Evolutionary conservation across 2,888 invertebrate species (phyloP), one percentile per base, ranked within the genome.

Genomic region (Glyphotaelius pellucidus): DNA sequence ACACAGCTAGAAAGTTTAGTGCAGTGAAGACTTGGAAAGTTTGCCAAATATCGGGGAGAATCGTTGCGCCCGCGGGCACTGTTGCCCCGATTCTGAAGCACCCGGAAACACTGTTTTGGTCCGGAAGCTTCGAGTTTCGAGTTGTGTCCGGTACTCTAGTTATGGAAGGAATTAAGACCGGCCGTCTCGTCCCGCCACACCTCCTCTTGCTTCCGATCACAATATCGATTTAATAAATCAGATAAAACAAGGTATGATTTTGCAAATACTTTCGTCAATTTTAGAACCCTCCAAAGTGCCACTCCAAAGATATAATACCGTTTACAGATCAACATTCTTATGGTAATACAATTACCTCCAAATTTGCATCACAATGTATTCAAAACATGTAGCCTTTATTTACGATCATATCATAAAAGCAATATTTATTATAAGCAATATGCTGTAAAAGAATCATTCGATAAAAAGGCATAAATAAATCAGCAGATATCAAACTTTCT

Each of bases 1-100:
- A 89, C n/a, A 47, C 80, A 19, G 25, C 14, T 90, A 84, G 90
- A 90, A 90, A 90, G 90, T 90, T 83, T 19, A 84, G 84, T 84
- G 90, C 35, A 38, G 79, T 67, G 35, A 86, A 35, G 35, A 38
- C 85, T 67, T 81, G 52, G 87, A 90, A 90, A 90, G 90, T 90
- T 90, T 42, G 42, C 38, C 86, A 86, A 85, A 80, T 86, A n/a
- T 30, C 30, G n/a, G 38, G 31, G 42, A 84, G n/a, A n/a, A 90
- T 80, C 86, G 42, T 84, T 19, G 90, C 67, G 86, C 86, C 88
- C 31, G 30, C 88, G 38, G 88, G 80, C 87, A 79, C n/a, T 19
- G n/a, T 15, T 38, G 88, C 88, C 86, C 30, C 3, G 42, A 86
- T 86, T 86, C 30, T 14, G 25, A 35, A 83, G 31, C 42, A 52